Base-by-base conservation (phyloP, 2,113 vertebrate genomes). In the Chionis minor region DNA sequence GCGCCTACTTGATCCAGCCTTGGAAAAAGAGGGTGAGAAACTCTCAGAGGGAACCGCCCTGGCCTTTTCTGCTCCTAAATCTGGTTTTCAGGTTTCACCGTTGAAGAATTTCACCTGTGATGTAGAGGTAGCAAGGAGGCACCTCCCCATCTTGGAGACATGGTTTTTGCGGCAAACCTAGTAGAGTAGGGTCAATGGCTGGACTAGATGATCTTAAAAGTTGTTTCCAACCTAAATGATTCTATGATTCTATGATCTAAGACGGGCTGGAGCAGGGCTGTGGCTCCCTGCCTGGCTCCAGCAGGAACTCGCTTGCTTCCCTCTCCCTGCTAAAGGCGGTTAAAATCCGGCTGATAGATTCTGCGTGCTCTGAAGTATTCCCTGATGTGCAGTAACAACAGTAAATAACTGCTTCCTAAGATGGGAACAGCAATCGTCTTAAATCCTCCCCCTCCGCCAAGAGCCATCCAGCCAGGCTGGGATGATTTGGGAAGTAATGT, bases 101-200 rank as follows among this genome's bases (percentile, higher is more conserved):
- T n/a, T 6, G 35, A 84, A 38, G 61, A 71, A 38, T 88, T 62
- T 54, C 51, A 73, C 18, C 10, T 1, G 0, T 44, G 30, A 28
- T 45, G 15, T 38, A 8, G 0, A 8, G 0, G 0, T 3, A 58
- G 22, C 7, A 1, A 44, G 52, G 52, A 85, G 44, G 2, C 3
- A 0, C 11, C 21, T 81, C 14, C 47, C 30, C 5, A 3, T 40
- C 38, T 38, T 38, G 38, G 38, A 38, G 38, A 38, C 38, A 38
- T 38, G 38, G 38, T 38, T 38, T 38, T 38, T 38, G 38, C 38
- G 38, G 38, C 38, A 38, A 38, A 38, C 38, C 38, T 38, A 9
- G 38, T 38, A 38, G 38, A 38, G 38, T 38, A 38, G 38, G 38
- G 38, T 38, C 38, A 38, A 38, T 38, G 38, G 38, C 38, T 38